These are phyloP conservation scores for Unio delphinus DNA, from an alignment of 2,888 invertebrate species.

Conservation along the genomic window DNA sequence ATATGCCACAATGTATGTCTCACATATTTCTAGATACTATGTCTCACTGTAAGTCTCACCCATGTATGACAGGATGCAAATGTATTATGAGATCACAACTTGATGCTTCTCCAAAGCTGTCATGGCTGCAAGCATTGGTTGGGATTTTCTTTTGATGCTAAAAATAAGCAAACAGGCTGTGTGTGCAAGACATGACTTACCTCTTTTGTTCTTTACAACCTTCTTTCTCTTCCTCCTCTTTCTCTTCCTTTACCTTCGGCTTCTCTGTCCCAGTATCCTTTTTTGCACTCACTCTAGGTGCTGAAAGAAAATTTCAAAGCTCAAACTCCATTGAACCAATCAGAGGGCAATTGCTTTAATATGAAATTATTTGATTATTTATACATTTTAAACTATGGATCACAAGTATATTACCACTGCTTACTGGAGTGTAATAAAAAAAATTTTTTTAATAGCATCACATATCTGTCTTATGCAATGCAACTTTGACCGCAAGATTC, in stretches of 20 bases:
- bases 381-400: too few relatives aligned
- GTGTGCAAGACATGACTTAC: slow-evolving; percentile 4
- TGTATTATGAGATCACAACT: background rate
- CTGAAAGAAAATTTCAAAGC: slow-evolving; percentile 7
- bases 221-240: slow-evolving; percentile 11
- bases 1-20: too few relatives aligned
- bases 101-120: background rate
- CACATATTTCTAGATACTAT: too few relatives aligned
- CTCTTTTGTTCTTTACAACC: slow-evolving; percentile 10
- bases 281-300: slow-evolving; percentile 22
- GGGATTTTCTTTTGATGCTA: background rate
- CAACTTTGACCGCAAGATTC: too few relatives aligned
- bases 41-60: too few relatives aligned
- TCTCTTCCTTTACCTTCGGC: slow-evolving; percentile 2
- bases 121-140: background rate
- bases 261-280: slow-evolving; percentile 14
- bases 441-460: too few relatives aligned
- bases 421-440: too few relatives aligned
- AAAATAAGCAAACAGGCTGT: background rate
- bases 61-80: background rate
- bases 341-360: too few relatives aligned
- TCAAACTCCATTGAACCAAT: too few relatives aligned
- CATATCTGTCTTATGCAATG: too few relatives aligned
- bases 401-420: too few relatives aligned
- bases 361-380: too few relatives aligned